A percentile compares a stretch with the other conserved stretches of the same genome.
phyloP scores from a whole-genome alignment of 2,113 vertebrate genomes.

The Marcusenius ussheri region DNA sequence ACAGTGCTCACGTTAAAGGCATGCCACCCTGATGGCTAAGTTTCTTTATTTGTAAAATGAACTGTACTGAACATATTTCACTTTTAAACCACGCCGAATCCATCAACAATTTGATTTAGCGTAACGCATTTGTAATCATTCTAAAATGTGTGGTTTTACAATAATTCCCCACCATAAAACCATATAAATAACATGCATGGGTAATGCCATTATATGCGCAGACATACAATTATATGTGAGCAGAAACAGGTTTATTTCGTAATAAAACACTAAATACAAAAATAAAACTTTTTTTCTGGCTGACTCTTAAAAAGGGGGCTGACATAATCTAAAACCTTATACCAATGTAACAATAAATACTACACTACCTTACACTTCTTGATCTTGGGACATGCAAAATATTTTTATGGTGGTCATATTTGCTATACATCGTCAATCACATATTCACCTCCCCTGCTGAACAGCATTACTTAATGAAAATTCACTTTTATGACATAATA shows the following conservation, averaged over 20 bases:
- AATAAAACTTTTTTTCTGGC: neutral
- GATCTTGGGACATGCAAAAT: neutral
- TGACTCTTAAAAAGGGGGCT: conserved; percentile 16
- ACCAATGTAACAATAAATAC: neutral
- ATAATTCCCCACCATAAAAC: conserved; percentile 27
- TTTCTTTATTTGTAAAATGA: conserved; percentile 11
- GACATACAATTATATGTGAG: conserved; percentile 23
- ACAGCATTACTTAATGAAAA: neutral
- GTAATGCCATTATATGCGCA: conserved; percentile 31
- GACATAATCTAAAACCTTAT: conserved; percentile 27
- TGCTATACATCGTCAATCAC: neutral
- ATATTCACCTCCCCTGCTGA: neutral
- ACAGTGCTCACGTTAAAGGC: conserved; percentile 18
- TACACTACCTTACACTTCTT: neutral
- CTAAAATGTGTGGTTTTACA: conserved; percentile 45
- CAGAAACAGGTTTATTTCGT: neutral
- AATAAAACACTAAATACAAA: neutral
- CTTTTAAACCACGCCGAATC: conserved; percentile 27
- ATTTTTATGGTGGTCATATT: neutral
- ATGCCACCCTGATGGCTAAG: neutral
- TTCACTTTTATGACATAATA: neutral
- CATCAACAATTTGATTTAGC: conserved; percentile 23
- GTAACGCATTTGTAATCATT: conserved; percentile 55
- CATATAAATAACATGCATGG: conserved; percentile 31
- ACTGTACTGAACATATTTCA: conserved; percentile 2